phyloP scores from a whole-genome alignment of 2,888 invertebrate genomes.

The Lasioglossum malachurum region DNA sequence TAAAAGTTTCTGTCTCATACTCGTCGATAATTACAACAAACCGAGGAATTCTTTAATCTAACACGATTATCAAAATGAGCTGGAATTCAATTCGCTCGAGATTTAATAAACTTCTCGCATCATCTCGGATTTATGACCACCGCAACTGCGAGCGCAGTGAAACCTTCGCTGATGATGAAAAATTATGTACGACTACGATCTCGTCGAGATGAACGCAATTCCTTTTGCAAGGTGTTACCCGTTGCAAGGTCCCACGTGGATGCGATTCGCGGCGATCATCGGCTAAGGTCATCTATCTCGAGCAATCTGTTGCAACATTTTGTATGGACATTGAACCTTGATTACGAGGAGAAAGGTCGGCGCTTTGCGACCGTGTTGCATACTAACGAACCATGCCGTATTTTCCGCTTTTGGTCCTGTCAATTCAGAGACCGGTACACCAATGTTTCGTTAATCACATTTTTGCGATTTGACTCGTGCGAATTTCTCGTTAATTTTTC shows the following conservation, averaged over 20 bases:
- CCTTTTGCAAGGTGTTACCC: conserved; percentile 37
- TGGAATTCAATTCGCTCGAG: background rate
- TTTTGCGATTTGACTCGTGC: background rate
- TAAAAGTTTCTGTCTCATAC: background rate
- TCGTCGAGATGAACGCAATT: conserved; percentile 8
- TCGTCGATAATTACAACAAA: background rate
- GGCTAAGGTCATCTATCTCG: conserved; percentile 48
- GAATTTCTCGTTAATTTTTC: background rate
- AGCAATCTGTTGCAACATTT: conserved; percentile 40
- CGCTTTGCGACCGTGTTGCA: conserved; percentile 46
- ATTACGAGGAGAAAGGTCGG: conserved; percentile 56
- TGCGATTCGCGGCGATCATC: conserved; percentile 40
- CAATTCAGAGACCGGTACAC: conserved; percentile 23
- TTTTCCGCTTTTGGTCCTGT: conserved; percentile 43
- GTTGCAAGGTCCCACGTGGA: conserved; percentile 22
- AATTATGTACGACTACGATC: background rate
- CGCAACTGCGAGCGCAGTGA: background rate
- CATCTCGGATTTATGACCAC: background rate
- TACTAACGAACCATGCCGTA: conserved; percentile 58
- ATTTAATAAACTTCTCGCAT: background rate
- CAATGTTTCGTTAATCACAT: conserved; percentile 21
- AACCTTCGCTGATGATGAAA: conserved; percentile 13
- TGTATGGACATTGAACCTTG: conserved; percentile 67
- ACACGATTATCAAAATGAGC: background rate
- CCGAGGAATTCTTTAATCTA: background rate